Conservation (phyloP, 2,797 vertebrate genomes). For the Hyperoplus immaculatus region DNA sequence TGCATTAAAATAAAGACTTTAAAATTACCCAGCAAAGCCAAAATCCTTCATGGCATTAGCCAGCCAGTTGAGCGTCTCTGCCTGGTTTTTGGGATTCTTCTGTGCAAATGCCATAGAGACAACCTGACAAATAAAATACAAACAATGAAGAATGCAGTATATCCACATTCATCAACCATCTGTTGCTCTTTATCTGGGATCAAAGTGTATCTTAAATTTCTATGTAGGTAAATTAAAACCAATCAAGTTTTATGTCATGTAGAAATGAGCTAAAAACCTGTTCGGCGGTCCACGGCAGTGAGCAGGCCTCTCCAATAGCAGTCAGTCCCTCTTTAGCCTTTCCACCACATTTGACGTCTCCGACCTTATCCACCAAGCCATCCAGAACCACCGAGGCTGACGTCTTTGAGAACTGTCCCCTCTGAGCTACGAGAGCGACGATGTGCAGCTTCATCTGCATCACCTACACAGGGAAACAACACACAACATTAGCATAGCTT, state of each 20-base stretch:
- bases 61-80: constrained; percentile 96
- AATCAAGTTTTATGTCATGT: too few species aligned
- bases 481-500: not conserved
- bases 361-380: constrained; percentile 95
- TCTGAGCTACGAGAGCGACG: constrained; percentile 92
- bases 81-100: constrained; percentile 99
- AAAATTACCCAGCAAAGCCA: constrained; percentile 93
- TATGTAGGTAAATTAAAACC: not conserved
- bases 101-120: constrained; percentile 95
- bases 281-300: constrained; percentile 96
- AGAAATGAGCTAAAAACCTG: constrained; percentile 83
- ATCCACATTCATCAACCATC: not conserved
- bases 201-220: not conserved
- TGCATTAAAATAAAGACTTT: not conserved
- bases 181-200: not conserved
- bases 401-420: constrained; percentile 95
- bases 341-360: constrained; percentile 95
- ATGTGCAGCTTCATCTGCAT: constrained; percentile 98
- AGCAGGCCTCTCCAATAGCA: constrained; percentile 92
- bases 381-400: constrained; percentile 94
- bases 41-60: constrained; percentile 98
- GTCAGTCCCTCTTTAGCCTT: constrained; percentile 96
- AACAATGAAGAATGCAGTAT: not conserved
- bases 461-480: constrained; percentile 84
- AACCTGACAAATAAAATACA: constrained; percentile 81